Base-by-base conservation (phyloP, 2,888 invertebrate species). In the Dryomyza anilis region DNA sequence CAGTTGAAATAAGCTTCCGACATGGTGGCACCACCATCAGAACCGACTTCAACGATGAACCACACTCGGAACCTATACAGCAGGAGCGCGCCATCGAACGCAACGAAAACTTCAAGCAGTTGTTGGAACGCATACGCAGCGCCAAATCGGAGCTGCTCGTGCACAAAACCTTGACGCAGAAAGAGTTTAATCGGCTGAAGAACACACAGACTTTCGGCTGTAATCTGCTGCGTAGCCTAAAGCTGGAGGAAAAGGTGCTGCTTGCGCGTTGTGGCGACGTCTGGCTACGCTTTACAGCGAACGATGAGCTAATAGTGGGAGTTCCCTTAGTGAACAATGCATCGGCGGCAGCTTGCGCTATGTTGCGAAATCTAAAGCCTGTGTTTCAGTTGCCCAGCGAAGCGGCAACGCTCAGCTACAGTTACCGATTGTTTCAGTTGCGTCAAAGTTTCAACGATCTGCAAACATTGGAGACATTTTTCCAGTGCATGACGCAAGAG, bases 231-330 rank as follows among this genome's bases (percentile, higher is more conserved):
- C 74, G 81, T 0, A 75, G 76, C 10, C 65, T 72, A 7, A 60
- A 76, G 29, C 63, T 78, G 10, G 82, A 81, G 36, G 82, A 81
- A 66, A 78, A 81, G 50, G 76, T 76, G 66, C 67, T 78, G 39
- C 57, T 81, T n/a, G 70, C 72, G 0, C 77, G 78, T 8, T 77
- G 76, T 52, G 79, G 81, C 6, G 78, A 81, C 66, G 70, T 79
- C 1, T 81, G 81, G 81, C 69, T 74, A 21, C 74, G 80, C 8
- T 52, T 72, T 7, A 66, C 68, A 21, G 53, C 73, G 7, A 69
- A 69, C 8, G 73, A 75, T 3, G 63, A 58, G 4, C 56, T 79
- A 1, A 72, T 81, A 4, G 59, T 80, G 30, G 81, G 82, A 33
- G 72, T 76, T 0, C 71, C 79, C 10, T 57, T 81, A 6, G 67